Evolutionary conservation across 2,888 invertebrate species (phyloP).

Genomic region (Meta bourneti): DNA sequence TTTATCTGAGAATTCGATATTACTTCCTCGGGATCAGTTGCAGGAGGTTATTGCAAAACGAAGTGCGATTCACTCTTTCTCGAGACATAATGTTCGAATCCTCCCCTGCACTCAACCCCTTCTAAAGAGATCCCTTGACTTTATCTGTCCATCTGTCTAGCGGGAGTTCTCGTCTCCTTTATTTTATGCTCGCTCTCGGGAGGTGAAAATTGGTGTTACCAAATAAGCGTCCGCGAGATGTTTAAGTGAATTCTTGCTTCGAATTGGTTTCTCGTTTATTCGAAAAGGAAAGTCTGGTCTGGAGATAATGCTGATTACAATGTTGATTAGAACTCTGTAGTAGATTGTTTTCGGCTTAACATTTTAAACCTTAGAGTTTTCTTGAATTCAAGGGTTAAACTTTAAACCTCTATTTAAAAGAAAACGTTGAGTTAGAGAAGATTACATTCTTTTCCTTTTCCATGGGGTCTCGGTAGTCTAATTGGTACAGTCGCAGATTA

Average conservation of each 20-base stretch:
- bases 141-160: neutral
- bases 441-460: too few species aligned
- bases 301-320: neutral
- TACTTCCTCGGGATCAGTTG: slow-evolving; percentile 41
- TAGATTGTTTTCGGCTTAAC: too few species aligned
- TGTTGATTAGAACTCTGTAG: neutral
- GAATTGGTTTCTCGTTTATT: neutral
- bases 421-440: too few species aligned
- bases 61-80: slow-evolving; percentile 11
- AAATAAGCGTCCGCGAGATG: too few species aligned
- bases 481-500: too few species aligned
- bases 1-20: slow-evolving; percentile 54
- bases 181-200: neutral
- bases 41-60: slow-evolving; percentile 43
- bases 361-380: too few species aligned
- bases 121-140: neutral
- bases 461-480: too few species aligned
- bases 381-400: too few species aligned
- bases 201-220: neutral
- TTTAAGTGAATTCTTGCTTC: too few species aligned
- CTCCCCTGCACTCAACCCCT: neutral
- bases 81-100: neutral
- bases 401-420: too few species aligned
- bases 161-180: neutral
- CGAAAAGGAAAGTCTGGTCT: neutral